Evolutionary conservation across 2,113 vertebrate species (phyloP), one percentile per base, ranked within the genome.

Genomic region (Cyanistes caeruleus): DNA sequence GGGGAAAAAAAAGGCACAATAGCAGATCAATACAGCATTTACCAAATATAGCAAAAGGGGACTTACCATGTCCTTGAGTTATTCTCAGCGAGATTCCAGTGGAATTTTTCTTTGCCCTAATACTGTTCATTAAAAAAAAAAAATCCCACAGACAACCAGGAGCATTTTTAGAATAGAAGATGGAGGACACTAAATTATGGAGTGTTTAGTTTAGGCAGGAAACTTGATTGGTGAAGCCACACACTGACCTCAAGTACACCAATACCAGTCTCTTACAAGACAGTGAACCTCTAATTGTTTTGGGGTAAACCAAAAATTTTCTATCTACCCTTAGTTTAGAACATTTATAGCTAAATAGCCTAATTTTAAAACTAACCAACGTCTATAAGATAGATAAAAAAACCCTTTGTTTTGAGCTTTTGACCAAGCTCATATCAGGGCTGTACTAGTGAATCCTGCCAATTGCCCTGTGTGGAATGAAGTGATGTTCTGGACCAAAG

Each of bases 381-480:
- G 9, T 18, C 52, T 23, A 13, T 6, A 41, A 25, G 21, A 2
- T 31, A 41, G 12, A 39, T 37, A 5, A 68, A 31, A 15, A 52
- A n/a, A 8, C 2, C 24, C 21, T 13, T 22, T 6, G 39, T 84
- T 58, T 56, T 13, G 13, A 69, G 41, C 25, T 63, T 41, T 33
- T 37, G 30, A 23, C 30, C 19, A 2, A 3, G 12, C 11, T 59
- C 7, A 2, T 6, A 21, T 28, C 41, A 37, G 11, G n/a, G 17
- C 22, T 13, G 4, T 1, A 8, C 27, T 62, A 28, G 12, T 0
- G 0, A 31, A 18, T 3, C 6, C 15, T 16, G 17, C 21, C 35
- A 15, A 3, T 2, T 24, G 13, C 18, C 35, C 7, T 0, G 0
- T 7, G 4, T 0, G 0, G 16, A 49, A 56, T 1, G 6, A 35